phyloP scores from a whole-genome alignment of 2,113 vertebrate species.

The Melanerpes formicivorus region DNA sequence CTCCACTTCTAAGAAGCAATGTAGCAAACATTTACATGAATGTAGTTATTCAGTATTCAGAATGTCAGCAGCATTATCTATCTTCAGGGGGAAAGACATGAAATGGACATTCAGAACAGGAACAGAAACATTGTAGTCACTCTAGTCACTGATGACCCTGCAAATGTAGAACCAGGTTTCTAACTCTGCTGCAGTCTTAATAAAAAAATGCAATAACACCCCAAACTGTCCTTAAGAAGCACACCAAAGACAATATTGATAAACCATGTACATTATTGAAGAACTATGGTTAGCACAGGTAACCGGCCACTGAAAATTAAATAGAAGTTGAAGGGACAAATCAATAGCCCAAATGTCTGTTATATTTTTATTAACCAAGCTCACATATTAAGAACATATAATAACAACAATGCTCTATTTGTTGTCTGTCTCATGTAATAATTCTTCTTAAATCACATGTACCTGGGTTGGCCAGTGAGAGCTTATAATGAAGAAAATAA shows the following conservation, averaged over 20 bases:
- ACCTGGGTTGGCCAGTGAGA: slow-evolving; percentile 27
- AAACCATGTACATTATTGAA: neutral
- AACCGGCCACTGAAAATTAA: neutral
- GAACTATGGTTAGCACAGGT: neutral
- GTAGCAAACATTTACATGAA: neutral
- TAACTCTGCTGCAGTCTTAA: neutral
- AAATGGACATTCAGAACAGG: neutral
- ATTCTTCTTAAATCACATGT: slow-evolving; percentile 21
- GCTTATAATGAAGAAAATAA: slow-evolving; percentile 28
- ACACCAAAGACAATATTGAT: neutral
- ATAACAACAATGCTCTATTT: neutral
- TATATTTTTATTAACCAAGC: neutral
- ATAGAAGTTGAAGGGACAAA: neutral
- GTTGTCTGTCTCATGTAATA: neutral
- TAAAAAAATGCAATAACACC: neutral
- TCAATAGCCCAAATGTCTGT: neutral
- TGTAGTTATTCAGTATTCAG: neutral
- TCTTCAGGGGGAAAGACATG: neutral
- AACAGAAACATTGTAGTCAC: neutral
- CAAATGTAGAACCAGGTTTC: neutral
- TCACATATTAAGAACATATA: neutral
- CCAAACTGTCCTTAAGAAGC: neutral
- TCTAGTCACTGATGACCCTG: neutral
- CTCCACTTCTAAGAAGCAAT: neutral
- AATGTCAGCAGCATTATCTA: neutral